Conservation (phyloP, 2,797 vertebrate species). For the Erpetoichthys calabaricus region DNA sequence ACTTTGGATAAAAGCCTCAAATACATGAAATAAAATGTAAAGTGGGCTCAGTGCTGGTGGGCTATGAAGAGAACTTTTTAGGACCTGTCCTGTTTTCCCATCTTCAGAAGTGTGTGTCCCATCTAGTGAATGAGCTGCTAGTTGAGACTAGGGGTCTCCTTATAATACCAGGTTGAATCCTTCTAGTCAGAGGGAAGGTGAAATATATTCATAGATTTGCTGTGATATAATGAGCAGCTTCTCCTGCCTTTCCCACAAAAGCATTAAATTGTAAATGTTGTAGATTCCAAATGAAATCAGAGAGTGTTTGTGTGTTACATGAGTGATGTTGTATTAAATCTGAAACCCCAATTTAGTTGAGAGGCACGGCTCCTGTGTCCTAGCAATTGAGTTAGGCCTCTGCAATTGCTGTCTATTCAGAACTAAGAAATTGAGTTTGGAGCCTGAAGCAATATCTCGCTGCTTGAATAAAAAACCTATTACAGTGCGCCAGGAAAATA, state of each 20-base stretch:
- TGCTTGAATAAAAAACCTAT: constrained; percentile 28
- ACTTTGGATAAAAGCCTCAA: too few species aligned
- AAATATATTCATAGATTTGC: constrained; percentile 30
- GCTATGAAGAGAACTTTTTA: too few species aligned
- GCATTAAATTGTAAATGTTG: constrained; percentile 36
- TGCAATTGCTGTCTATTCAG: constrained; percentile 59
- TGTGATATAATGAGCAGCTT: constrained; percentile 21
- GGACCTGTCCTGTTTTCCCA: too few species aligned
- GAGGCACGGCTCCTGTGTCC: constrained; percentile 48
- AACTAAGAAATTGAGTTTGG: constrained; percentile 63
- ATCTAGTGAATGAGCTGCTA: too few species aligned
- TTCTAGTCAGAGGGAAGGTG: constrained; percentile 20
- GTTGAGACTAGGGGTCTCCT: too few species aligned
- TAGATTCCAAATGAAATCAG: constrained; percentile 38
- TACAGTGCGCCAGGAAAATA: constrained; percentile 24
- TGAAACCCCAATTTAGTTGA: constrained; percentile 56
- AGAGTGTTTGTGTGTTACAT: constrained; percentile 40
- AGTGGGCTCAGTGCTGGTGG: too few species aligned
- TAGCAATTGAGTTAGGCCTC: constrained; percentile 53
- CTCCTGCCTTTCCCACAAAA: constrained; percentile 31
- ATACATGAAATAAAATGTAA: too few species aligned
- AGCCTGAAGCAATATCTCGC: constrained; percentile 48
- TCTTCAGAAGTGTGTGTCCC: too few species aligned
- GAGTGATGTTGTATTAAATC: constrained; percentile 52
- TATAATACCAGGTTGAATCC: too few species aligned